Conservation (phyloP, 2,113 vertebrate species). For the Hippocampus comes region DNA sequence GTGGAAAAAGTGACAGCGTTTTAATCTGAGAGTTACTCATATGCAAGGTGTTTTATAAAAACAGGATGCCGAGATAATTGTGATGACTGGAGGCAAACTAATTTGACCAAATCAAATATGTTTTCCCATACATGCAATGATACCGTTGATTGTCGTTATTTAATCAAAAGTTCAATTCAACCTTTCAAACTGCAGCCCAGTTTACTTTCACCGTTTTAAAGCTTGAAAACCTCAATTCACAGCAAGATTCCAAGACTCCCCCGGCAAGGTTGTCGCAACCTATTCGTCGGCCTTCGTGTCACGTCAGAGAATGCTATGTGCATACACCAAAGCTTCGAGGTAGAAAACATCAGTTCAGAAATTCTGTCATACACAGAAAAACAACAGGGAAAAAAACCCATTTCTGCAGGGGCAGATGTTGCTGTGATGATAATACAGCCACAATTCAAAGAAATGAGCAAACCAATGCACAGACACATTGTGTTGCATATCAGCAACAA, state of each 20-base stretch:
- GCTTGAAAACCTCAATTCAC: conserved; percentile 8
- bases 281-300: conserved; percentile 27
- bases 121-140: neutral
- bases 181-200: conserved; percentile 22
- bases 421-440: conserved; percentile 19
- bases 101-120: neutral
- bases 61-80: conserved; percentile 37
- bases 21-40: neutral
- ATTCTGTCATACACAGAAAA: neutral
- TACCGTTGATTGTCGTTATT: neutral
- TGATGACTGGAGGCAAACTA: neutral
- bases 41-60: conserved; percentile 51
- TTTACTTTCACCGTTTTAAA: neutral
- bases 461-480: neutral
- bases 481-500: neutral
- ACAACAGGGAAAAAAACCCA: too few species aligned
- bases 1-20: conserved; percentile 12
- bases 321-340: conserved; percentile 2
- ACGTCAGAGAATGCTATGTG: conserved; percentile 5
- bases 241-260: conserved; percentile 17
- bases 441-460: conserved; percentile 16
- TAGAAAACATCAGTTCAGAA: conserved; percentile 7
- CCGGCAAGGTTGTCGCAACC: conserved; percentile 51
- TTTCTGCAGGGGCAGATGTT: conserved; percentile 3
- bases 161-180: neutral